These are phyloP conservation scores for Ophiodon elongatus DNA, from an alignment of 2,113 vertebrate genomes.

Conservation along the genomic window DNA sequence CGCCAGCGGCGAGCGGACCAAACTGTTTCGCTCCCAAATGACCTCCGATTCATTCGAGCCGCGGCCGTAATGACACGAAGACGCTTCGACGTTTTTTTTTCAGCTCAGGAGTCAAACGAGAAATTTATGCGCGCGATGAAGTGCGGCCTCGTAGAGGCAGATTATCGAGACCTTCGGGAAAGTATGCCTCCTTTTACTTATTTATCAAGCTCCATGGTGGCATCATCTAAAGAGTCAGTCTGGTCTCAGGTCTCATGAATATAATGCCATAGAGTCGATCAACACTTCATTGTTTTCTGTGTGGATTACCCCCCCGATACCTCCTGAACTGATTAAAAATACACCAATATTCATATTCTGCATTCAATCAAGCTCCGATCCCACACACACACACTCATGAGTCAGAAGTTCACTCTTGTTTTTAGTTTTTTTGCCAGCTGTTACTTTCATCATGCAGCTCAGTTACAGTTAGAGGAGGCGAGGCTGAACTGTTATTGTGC, in stretches of 20 bases:
- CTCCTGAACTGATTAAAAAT: constrained; percentile 16
- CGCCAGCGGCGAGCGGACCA: constrained; percentile 28
- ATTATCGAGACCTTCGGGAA: constrained; percentile 42
- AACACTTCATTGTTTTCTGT: neutral
- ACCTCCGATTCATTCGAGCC: constrained; percentile 36
- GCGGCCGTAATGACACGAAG: constrained; percentile 1
- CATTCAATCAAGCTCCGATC: constrained; percentile 17
- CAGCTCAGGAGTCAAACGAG: constrained; percentile 39
- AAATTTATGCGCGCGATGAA: constrained; percentile 56
- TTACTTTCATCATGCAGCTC: neutral
- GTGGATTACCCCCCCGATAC: too few relatives aligned
- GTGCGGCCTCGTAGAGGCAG: constrained; percentile 30
- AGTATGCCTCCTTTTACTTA: constrained; percentile 2
- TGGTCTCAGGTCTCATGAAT: constrained; percentile 11
- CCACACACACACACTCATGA: neutral
- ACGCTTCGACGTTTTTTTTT: constrained; percentile 39
- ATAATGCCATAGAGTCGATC: constrained; percentile 12
- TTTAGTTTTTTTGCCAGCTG: neutral
- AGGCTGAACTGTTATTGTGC: too few relatives aligned
- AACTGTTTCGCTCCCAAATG: constrained; percentile 48
- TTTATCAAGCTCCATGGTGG: constrained; percentile 17
- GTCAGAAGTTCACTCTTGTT: neutral
- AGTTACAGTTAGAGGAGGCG: neutral
- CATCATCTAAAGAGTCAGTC: constrained; percentile 31
- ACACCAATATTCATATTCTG: neutral